Evolutionary conservation across 1,140 invertebrate genomes (phyloP).

Genomic region (Papilio machaon): DNA sequence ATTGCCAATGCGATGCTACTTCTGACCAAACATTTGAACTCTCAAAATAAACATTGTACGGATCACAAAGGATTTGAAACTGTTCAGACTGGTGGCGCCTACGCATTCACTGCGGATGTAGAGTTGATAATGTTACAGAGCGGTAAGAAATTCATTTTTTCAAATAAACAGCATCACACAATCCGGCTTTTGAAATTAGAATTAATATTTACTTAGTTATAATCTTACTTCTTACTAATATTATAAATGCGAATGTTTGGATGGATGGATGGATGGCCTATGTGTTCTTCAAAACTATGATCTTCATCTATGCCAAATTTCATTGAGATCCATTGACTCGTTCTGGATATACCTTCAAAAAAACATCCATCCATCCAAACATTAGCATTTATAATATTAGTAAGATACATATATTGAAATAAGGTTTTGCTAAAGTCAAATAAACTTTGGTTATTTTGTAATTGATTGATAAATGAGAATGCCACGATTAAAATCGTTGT

Average conservation of each 20-base stretch:
- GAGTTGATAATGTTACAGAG: not conserved
- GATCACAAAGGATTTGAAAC: slow-evolving; percentile 34
- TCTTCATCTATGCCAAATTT: too few species aligned
- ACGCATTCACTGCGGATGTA: not conserved
- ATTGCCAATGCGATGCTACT: not conserved
- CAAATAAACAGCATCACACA: not conserved
- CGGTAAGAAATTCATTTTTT: not conserved
- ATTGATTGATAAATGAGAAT: not conserved
- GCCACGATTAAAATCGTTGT: not conserved
- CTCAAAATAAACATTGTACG: slow-evolving; percentile 21
- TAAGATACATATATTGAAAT: not conserved
- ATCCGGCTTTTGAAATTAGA: too few species aligned
- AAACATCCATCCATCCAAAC: too few species aligned
- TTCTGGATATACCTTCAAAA: too few species aligned
- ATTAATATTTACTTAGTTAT: too few species aligned
- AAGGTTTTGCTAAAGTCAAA: not conserved
- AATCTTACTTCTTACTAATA: too few species aligned
- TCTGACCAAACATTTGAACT: slow-evolving; percentile 29
- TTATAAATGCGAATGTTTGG: too few species aligned
- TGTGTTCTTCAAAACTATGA: too few species aligned
- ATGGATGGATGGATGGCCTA: too few species aligned
- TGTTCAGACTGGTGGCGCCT: slow-evolving; percentile 10
- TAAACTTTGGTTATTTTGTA: not conserved
- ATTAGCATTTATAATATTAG: too few species aligned
- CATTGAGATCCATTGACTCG: too few species aligned